Percentiles rank a stretch among this genome's conserved stretches.
Evolutionary conservation across 1,140 invertebrate species (phyloP).

Genomic region (Littorina saxatilis): DNA sequence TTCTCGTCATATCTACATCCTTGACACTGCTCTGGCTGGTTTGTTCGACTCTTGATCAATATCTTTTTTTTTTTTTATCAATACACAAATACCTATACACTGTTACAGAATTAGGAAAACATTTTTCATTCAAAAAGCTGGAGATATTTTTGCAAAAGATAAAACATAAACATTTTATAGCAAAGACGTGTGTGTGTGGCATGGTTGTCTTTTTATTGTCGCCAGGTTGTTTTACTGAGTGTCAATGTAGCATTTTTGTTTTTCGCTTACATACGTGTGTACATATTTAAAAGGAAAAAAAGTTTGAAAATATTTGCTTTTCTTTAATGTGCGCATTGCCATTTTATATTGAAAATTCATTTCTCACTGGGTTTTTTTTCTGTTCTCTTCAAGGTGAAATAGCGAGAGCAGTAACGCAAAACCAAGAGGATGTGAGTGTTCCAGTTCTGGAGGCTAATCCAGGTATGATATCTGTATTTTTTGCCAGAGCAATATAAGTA

Average conservation of each 20-base stretch:
- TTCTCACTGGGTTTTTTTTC: too few relatives aligned
- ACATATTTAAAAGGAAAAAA: background rate
- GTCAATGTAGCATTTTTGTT: background rate
- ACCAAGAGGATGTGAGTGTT: background rate
- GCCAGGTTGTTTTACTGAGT: background rate
- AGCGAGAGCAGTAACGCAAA: background rate
- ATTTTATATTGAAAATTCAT: background rate
- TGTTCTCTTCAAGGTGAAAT: conserved; percentile 1
- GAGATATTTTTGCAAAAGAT: background rate
- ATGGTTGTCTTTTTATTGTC: background rate
- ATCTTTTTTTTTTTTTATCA: background rate
- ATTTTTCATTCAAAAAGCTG: background rate
- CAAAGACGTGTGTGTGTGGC: too few relatives aligned
- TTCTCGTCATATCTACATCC: background rate
- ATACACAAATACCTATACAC: background rate
- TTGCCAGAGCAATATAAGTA: background rate
- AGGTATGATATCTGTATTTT: background rate
- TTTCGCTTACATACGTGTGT: background rate
- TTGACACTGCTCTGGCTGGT: background rate
- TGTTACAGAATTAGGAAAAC: background rate
- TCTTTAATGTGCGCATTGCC: background rate
- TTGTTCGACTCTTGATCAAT: background rate
- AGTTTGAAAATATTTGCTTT: too few relatives aligned
- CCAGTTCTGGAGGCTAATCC: conserved; percentile 16
- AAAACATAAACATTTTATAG: too few relatives aligned